Percentiles rank a stretch among this genome's conserved stretches.
Evolutionary conservation across 1,140 invertebrate species (phyloP).

Genomic region (Drosophila dunni): DNA sequence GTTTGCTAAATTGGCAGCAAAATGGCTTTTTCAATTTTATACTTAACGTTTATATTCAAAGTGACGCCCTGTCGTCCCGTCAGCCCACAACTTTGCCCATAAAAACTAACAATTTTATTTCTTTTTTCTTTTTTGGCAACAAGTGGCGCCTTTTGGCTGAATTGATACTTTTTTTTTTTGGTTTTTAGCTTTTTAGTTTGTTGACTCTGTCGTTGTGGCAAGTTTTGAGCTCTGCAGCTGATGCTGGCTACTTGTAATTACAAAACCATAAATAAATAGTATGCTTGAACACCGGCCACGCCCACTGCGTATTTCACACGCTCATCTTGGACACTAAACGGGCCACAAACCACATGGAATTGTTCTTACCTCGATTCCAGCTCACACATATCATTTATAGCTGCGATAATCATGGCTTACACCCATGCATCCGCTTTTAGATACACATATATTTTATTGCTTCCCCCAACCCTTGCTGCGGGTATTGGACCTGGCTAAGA

Average conservation of each 20-base stretch:
- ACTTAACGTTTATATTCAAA: constrained; percentile 75
- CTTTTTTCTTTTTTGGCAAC: constrained; percentile 49
- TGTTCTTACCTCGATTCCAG: constrained; percentile 6
- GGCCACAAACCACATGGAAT: constrained; percentile 18
- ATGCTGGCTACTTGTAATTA: constrained; percentile 46
- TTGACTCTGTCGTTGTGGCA: constrained; percentile 29
- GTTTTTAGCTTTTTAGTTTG: constrained; percentile 15
- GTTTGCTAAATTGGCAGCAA: constrained; percentile 85
- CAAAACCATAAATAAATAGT: constrained; percentile 56
- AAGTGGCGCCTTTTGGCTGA: constrained; percentile 41
- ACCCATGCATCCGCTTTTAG: constrained; percentile 67
- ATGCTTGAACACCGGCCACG: constrained; percentile 24
- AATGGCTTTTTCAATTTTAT: constrained; percentile 84
- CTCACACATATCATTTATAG: constrained; percentile 78
- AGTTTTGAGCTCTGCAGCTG: constrained; percentile 5
- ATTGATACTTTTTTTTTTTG: constrained; percentile 48
- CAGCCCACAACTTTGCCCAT: constrained; percentile 55
- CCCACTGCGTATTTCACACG: constrained; percentile 64
- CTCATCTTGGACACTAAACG: constrained; percentile 56
- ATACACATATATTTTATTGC: constrained; percentile 58
- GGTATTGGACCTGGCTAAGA: neutral
- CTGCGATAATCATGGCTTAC: constrained; percentile 82
- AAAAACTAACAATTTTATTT: constrained; percentile 63
- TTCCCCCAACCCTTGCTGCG: neutral
- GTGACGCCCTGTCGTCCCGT: constrained; percentile 39